A percentile compares a stretch with the other conserved stretches of the same genome.
Evolutionary conservation across 1,140 invertebrate species (phyloP).

Genomic region (Protaetia brevitarsis): DNA sequence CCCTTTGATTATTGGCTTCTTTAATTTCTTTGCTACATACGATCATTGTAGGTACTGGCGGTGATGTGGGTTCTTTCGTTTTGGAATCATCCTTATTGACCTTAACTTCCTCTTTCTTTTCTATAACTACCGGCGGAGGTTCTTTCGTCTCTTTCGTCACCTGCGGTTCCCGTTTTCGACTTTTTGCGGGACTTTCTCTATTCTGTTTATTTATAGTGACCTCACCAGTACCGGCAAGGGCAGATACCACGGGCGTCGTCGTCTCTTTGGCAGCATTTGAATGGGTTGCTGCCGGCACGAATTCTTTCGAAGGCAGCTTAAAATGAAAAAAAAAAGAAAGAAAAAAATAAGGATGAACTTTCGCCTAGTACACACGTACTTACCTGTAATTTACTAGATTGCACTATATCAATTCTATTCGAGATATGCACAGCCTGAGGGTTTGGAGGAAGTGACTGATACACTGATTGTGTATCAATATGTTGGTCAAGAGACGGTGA

Average conservation of each 20-base stretch:
- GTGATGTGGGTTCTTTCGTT: background rate
- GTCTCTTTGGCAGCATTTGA: slow-evolving; percentile 38
- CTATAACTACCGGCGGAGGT: background rate
- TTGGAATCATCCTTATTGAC: slow-evolving; percentile 3
- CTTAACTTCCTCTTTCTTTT: slow-evolving; percentile 4
- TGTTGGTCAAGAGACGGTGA: background rate
- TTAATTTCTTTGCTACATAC: slow-evolving; percentile 28
- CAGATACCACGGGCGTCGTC: slow-evolving; percentile 46
- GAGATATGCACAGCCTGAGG: slow-evolving; percentile 31
- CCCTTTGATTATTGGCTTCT: slow-evolving; percentile 25
- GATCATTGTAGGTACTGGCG: slow-evolving; percentile 24
- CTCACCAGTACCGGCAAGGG: slow-evolving; percentile 42
- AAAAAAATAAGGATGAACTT: background rate
- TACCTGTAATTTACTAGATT: slow-evolving; percentile 44
- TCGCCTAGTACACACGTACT: slow-evolving; percentile 18
- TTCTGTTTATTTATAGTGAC: slow-evolving; percentile 45
- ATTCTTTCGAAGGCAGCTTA: slow-evolving; percentile 44
- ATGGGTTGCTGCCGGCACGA: slow-evolving; percentile 32
- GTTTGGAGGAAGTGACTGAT: slow-evolving; percentile 18
- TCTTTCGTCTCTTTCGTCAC: slow-evolving; percentile 22
- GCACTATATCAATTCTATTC: slow-evolving; percentile 35
- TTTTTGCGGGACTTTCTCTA: slow-evolving; percentile 45
- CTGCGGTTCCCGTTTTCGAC: slow-evolving; percentile 33
- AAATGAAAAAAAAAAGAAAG: slow-evolving; percentile 27
- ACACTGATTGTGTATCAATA: slow-evolving; percentile 10